phyloP scores from a whole-genome alignment of 1,140 invertebrate species.

The Coptotermes formosanus region DNA sequence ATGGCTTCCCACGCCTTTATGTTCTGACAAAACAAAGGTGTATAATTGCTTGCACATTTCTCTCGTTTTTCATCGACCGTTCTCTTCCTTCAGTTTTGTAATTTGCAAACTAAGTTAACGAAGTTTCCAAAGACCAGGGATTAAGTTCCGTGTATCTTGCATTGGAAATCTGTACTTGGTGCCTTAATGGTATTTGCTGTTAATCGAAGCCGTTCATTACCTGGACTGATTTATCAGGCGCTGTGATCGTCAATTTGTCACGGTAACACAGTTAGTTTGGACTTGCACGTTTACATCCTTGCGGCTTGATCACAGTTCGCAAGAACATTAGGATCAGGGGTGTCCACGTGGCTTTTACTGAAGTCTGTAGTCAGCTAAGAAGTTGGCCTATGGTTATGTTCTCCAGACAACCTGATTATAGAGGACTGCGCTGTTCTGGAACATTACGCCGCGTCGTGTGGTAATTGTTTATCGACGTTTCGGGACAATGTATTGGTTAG shows the following conservation, averaged over 20 bases:
- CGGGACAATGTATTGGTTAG: too few relatives aligned
- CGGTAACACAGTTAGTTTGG: constrained; percentile 3
- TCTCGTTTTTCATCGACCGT: background rate
- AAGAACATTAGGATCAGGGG: background rate
- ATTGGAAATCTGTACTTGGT: constrained; percentile 14
- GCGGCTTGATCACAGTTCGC: background rate
- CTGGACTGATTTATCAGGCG: constrained; percentile 2
- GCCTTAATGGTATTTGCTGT: background rate
- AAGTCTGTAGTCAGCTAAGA: too few relatives aligned
- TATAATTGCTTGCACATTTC: background rate
- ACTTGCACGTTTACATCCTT: background rate
- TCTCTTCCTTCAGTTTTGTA: background rate
- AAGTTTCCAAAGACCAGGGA: background rate
- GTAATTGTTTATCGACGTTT: too few relatives aligned
- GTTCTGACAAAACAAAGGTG: background rate
- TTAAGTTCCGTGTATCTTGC: background rate
- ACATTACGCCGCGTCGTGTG: too few relatives aligned
- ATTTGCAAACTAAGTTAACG: background rate
- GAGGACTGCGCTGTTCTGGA: too few relatives aligned
- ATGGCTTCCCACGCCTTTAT: background rate
- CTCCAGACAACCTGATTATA: too few relatives aligned
- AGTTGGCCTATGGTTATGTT: too few relatives aligned
- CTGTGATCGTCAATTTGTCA: background rate
- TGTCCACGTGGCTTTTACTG: background rate
- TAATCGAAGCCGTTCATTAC: constrained; percentile 14